Conservation (phyloP, 2,888 invertebrate species). For the Monochamus alternatus region DNA sequence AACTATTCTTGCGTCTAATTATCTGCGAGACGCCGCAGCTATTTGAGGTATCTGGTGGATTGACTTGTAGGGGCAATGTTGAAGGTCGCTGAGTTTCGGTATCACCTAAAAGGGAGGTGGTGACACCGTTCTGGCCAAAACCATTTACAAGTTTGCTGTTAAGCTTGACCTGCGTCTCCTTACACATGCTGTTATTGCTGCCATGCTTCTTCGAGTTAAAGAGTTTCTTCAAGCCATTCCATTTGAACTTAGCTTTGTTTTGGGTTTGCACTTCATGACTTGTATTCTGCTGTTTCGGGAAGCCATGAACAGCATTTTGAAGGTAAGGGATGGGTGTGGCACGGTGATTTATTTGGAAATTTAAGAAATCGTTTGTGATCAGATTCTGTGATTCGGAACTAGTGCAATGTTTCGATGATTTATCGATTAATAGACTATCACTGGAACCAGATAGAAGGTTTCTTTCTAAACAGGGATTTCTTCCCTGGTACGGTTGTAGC, state of each 20-base stretch:
- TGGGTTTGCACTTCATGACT: slow-evolving; percentile 49
- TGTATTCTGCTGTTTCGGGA: slow-evolving; percentile 70
- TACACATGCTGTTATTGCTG: slow-evolving; percentile 54
- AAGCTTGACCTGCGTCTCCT: slow-evolving; percentile 71
- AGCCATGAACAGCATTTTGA: slow-evolving; percentile 80
- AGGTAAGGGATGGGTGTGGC: slow-evolving; percentile 81
- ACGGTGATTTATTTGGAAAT: slow-evolving; percentile 69
- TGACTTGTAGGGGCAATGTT: slow-evolving; percentile 69
- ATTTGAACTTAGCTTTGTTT: slow-evolving; percentile 67
- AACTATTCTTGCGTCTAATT: slow-evolving; percentile 66
- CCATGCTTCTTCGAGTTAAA: slow-evolving; percentile 64
- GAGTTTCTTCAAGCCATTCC: slow-evolving; percentile 73
- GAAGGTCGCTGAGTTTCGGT: slow-evolving; percentile 68
- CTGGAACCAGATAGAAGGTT: slow-evolving; percentile 77
- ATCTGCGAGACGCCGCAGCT: slow-evolving; percentile 68
- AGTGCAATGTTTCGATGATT: slow-evolving; percentile 76
- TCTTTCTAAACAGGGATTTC: slow-evolving; percentile 80
- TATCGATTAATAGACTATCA: slow-evolving; percentile 77
- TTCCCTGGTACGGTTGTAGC: slow-evolving; percentile 85
- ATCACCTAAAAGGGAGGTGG: slow-evolving; percentile 69
- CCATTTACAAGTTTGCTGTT: slow-evolving; percentile 72
- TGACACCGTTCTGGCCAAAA: slow-evolving; percentile 72
- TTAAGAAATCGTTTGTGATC: slow-evolving; percentile 73
- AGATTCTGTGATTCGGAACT: slow-evolving; percentile 72
- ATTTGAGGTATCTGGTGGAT: slow-evolving; percentile 57